A percentile compares a stretch with the other conserved stretches of the same genome.
Conservation (phyloP, 2,888 invertebrate genomes). For the Noctua fimbriata region DNA sequence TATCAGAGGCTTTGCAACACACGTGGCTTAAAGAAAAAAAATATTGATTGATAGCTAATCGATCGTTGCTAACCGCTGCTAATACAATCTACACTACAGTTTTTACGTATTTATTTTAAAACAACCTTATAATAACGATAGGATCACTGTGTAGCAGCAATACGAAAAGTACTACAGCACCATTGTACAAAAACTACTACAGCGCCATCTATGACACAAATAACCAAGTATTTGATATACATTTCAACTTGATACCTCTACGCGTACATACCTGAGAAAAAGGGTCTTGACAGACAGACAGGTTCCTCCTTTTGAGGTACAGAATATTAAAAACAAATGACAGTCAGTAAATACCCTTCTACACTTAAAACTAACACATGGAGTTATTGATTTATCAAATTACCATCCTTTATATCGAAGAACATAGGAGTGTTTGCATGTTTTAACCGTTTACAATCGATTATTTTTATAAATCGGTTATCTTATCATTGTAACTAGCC, state of each 20-base stretch:
- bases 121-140: too few relatives aligned
- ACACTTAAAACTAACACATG: background rate
- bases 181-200: too few relatives aligned
- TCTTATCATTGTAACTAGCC: slow-evolving; percentile 1
- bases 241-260: too few relatives aligned
- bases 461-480: background rate
- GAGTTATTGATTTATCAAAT: background rate
- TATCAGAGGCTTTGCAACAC: slow-evolving; percentile 8
- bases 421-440: background rate
- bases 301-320: too few relatives aligned
- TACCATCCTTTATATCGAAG: background rate
- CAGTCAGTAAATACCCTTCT: background rate
- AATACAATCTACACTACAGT: too few relatives aligned
- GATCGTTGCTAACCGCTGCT: background rate
- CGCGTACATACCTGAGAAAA: too few relatives aligned
- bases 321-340: background rate
- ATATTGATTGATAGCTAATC: background rate
- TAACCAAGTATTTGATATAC: too few relatives aligned
- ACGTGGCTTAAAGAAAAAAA: background rate
- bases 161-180: too few relatives aligned
- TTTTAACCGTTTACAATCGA: background rate
- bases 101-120: too few relatives aligned
- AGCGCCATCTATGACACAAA: too few relatives aligned
- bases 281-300: too few relatives aligned
- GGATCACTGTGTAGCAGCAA: too few relatives aligned